Evolutionary conservation across 2,113 vertebrate species (phyloP), one percentile per base, ranked within the genome.

Genomic region (Axis porcinus): DNA sequence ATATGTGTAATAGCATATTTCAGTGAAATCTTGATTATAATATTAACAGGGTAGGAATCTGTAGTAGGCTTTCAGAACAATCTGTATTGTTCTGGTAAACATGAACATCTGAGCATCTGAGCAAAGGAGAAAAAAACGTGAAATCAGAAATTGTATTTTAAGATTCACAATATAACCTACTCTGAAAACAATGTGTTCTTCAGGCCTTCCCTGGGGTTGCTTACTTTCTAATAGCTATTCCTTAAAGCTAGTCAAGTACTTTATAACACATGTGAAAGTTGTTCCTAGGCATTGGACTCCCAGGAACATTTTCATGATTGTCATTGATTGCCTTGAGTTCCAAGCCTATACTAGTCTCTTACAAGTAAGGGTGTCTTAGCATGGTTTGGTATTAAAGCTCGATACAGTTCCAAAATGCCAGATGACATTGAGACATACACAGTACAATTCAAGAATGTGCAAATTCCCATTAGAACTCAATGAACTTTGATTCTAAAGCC

Each of bases 401-500:
- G 43, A 64, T 45, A 30, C 27, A 45, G 57, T 60, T 94, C 70
- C 64, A 62, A 47, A 89, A 92, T 23, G 21, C 81, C 52, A 95
- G 79, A 76, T 70, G 81, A 58, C 87, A 40, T 2, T 4, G 84
- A 60, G n/a, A 55, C 40, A 47, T 62, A 43, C 52, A 58, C 33
- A 50, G 86, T 94, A 76, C 62, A 86, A 13, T 54, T 78, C 81
- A 76, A n/a, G 54, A 89, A 87, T 45, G 47, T 13, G 23, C 79
- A 85, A 25, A 54, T 57, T 85, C 52, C 74, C 13, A 58, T 52
- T 28, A 70, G 90, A 94, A 85, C 21, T 86, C 74, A 64, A 50
- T 93, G 84, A 54, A 90, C 36, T 36, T 97, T 81, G 85, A 85
- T 82, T 93, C 64, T 95, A 76, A 97, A 97, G 58, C 40, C 27